Conservation (phyloP, 1,140 invertebrate genomes). For the Hetaerina americana region DNA sequence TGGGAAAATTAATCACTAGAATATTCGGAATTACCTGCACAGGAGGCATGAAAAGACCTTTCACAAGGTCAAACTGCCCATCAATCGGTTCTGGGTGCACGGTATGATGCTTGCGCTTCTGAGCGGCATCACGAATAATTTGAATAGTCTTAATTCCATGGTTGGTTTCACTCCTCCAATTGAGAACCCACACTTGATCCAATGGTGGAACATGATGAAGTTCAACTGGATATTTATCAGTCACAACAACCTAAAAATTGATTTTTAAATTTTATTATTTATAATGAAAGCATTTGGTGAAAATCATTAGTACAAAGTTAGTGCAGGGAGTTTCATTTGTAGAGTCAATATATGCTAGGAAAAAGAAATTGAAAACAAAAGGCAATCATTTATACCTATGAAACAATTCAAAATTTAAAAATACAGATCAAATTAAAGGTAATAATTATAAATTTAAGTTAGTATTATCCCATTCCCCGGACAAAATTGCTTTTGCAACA, state of each 20-base stretch:
- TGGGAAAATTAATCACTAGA: too few relatives aligned
- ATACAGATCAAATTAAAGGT: too few relatives aligned
- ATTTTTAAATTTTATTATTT: background rate
- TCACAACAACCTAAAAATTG: slow-evolving; percentile 46
- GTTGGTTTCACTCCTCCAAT: slow-evolving; percentile 47
- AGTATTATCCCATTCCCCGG: too few relatives aligned
- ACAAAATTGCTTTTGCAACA: too few relatives aligned
- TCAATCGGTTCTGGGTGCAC: slow-evolving; percentile 69
- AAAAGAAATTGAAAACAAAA: too few relatives aligned
- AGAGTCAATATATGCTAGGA: too few relatives aligned
- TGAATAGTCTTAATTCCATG: slow-evolving; percentile 57
- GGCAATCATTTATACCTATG: too few relatives aligned
- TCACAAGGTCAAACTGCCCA: slow-evolving; percentile 63
- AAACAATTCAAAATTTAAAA: too few relatives aligned
- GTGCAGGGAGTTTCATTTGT: background rate
- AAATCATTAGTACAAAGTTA: background rate
- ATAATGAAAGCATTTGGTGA: background rate
- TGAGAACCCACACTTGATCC: slow-evolving; percentile 68
- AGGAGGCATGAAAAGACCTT: slow-evolving; percentile 55
- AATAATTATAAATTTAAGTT: too few relatives aligned
- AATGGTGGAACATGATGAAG: slow-evolving; percentile 57
- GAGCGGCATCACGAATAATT: slow-evolving; percentile 60
- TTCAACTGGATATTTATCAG: slow-evolving; percentile 60
- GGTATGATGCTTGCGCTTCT: slow-evolving; percentile 61
- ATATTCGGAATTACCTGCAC: slow-evolving; percentile 26